Evolutionary conservation across 2,113 vertebrate species (phyloP).

Genomic region (Forbesichthys papilliferus): DNA sequence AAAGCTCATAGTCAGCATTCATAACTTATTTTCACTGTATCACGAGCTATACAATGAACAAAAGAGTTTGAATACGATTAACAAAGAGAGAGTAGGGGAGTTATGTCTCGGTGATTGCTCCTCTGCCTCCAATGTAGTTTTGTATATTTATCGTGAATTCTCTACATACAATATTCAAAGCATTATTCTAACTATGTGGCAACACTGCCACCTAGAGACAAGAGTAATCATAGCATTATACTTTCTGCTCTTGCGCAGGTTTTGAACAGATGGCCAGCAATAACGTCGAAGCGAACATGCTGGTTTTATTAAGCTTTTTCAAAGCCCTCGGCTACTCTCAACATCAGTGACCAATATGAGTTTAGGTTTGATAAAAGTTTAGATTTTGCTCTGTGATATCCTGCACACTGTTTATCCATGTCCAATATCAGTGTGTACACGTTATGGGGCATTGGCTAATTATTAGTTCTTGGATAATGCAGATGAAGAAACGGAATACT

Average conservation of each 20-base stretch:
- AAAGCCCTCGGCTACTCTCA: no score
- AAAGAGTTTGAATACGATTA: slow-evolving; percentile 15
- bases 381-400: no score
- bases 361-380: no score
- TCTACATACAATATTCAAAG: slow-evolving; percentile 22
- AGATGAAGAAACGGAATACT: neutral
- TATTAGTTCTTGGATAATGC: no score
- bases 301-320: neutral
- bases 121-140: slow-evolving; percentile 53
- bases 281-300: neutral
- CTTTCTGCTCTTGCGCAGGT: neutral
- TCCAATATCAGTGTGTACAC: no score
- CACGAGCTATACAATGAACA: slow-evolving; percentile 28
- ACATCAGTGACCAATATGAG: no score
- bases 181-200: slow-evolving; percentile 17
- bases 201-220: slow-evolving; percentile 66
- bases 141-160: slow-evolving; percentile 40
- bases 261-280: neutral
- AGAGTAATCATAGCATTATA: neutral
- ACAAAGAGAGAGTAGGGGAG: slow-evolving; percentile 28
- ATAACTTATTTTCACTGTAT: slow-evolving; percentile 14
- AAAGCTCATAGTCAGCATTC: slow-evolving; percentile 24
- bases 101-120: slow-evolving; percentile 51
- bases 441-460: no score
- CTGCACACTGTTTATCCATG: no score